Conservation (phyloP, 2,113 vertebrate genomes). For the Tonatia bakeri region DNA sequence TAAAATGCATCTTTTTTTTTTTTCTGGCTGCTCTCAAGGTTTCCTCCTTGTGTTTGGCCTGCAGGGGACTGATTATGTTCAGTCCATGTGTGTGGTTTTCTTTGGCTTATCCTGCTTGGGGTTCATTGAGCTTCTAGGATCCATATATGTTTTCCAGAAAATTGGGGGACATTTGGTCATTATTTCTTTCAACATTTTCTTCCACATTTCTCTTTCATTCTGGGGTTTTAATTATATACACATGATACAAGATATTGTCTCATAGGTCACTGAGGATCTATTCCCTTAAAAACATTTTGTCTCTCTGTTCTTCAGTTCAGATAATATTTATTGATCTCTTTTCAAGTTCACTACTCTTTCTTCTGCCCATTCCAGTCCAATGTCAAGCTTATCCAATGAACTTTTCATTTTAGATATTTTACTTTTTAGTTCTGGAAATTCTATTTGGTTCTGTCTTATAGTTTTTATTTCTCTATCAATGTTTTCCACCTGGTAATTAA, state of each 20-base stretch:
- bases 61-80: too few species aligned
- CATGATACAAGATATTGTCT: neutral
- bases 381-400: neutral
- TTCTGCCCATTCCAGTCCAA: neutral
- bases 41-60: too few species aligned
- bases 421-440: slow-evolving; percentile 8
- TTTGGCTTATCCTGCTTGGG: neutral
- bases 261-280: neutral
- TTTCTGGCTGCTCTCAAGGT: too few species aligned
- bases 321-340: neutral
- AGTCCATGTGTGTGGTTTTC: too few species aligned
- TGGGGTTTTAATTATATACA: neutral
- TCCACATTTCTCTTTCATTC: neutral
- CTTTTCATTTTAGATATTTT: neutral
- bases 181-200: neutral
- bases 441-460: neutral
- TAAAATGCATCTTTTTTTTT: neutral
- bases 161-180: neutral
- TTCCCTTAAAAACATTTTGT: neutral
- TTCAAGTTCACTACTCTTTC: neutral
- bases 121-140: neutral
- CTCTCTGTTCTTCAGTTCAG: neutral
- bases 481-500: slow-evolving; percentile 7
- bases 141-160: neutral
- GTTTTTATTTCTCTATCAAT: slow-evolving; percentile 4